Base-by-base conservation (phyloP, 2,888 invertebrate species). In the Leucoma salicis region DNA sequence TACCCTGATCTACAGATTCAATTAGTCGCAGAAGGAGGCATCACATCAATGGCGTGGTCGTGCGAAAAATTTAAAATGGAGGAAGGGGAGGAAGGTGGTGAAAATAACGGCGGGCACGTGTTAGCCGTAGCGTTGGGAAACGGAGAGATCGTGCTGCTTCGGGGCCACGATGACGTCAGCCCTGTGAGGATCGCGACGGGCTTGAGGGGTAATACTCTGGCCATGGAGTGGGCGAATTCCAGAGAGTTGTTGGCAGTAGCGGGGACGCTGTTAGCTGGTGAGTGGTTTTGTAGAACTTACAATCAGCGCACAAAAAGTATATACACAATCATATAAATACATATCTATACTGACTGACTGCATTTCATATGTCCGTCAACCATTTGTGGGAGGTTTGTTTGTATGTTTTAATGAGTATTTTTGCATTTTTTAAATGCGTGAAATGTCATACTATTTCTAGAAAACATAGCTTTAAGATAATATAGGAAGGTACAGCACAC, bases 11-110 rank as follows among this genome's bases (percentile, higher is more conserved):
- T 32, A 12, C 57, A 90, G 90, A 94, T 97, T n/a, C 95, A 95
- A 70, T 78, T 97, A n/a, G 93, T 94, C 46, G 93, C 94, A 27
- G 95, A 96, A 68, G 95, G 97, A 40, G 95, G 95, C 6, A 97
- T 99, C 63, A 94, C 94, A 1, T 93, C 95, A 34, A 97, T 99
- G 96, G 95, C 96, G 11, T 99, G 98, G 98, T 97, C 97, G 13
- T 98, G 98, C 74, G 97, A 98, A 78, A 98, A 98, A 74, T 98
- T 98, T 83, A 98, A 97, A 87, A 98, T 98, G 97, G 98, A 98
- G 76, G 98, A 98, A 78, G 95, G 94, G 0, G 96, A 96, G 65
- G 96, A 96, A 55, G 92, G 91, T 1, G 91, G 92, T 14, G 93
- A 93, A 38, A 90, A 80, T 33, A 81, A 69, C 78, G 91, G 53